phyloP scores from a whole-genome alignment of 2,888 invertebrate species.

The Caenorhabditis drosophilae region DNA sequence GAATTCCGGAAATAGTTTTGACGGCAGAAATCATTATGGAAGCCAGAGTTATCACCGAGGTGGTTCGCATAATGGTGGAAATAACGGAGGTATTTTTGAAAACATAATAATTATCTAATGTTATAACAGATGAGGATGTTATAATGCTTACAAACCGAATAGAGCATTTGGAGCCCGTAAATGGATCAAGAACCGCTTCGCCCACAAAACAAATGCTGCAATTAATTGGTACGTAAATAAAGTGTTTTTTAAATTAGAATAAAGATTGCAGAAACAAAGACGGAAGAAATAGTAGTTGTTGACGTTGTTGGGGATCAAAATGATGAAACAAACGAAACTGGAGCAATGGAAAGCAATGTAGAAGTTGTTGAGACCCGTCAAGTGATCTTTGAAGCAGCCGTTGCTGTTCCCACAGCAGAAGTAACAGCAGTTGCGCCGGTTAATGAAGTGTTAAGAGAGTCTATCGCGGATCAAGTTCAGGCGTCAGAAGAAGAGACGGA shows the following conservation, averaged over 20 bases:
- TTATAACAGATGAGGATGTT: constrained; percentile 6
- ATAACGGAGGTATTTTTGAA: too few species aligned
- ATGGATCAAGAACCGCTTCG: constrained; percentile 11
- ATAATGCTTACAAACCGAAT: constrained; percentile 8
- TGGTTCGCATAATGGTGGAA: too few species aligned
- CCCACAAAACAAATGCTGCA: constrained; percentile 33
- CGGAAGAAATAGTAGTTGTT: not conserved
- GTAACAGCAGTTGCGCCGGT: too few species aligned
- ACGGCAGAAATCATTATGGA: constrained; percentile 1
- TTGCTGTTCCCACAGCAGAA: too few species aligned
- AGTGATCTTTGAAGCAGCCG: too few species aligned
- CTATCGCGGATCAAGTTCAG: too few species aligned
- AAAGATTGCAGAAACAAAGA: not conserved
- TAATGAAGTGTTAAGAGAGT: too few species aligned
- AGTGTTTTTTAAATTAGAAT: not conserved
- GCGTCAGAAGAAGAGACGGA: not conserved
- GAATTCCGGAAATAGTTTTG: constrained; percentile 17
- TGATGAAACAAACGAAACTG: not conserved
- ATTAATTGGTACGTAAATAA: constrained; percentile 5
- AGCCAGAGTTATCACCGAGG: too few species aligned
- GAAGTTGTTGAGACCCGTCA: too few species aligned
- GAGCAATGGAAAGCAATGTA: not conserved
- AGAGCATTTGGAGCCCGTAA: constrained; percentile 18
- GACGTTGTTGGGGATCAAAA: not conserved
- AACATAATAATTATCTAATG: too few species aligned